These are phyloP conservation scores for Sebastes miniatus DNA, from an alignment of 2,797 vertebrate species.

Conservation along the genomic window DNA sequence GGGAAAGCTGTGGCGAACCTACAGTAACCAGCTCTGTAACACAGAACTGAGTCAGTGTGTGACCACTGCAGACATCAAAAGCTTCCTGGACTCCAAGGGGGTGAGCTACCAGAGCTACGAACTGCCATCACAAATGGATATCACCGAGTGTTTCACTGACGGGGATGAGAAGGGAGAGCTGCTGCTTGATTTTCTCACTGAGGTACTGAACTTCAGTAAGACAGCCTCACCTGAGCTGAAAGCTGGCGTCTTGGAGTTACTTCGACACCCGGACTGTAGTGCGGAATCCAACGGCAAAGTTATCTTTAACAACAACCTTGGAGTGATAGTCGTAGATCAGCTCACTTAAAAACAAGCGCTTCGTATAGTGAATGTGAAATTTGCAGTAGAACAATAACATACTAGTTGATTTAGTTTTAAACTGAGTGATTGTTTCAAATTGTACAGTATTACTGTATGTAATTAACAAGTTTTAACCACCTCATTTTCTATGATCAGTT, in stretches of 20 bases:
- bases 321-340: conserved; percentile 82
- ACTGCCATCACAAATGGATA: conserved; percentile 88
- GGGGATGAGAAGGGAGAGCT: conserved; percentile 88
- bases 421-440: neutral
- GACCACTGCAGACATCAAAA: conserved; percentile 81
- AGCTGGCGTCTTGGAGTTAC: conserved; percentile 80
- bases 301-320: conserved; percentile 89
- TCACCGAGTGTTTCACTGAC: conserved; percentile 90
- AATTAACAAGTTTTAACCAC: neutral
- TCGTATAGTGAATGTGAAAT: neutral
- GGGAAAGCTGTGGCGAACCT: conserved; percentile 87
- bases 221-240: conserved; percentile 86
- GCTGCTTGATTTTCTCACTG: conserved; percentile 92
- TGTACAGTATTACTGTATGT: neutral
- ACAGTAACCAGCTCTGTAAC: conserved; percentile 71
- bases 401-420: neutral
- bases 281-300: conserved; percentile 82
- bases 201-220: conserved; percentile 85
- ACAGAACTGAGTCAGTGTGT: conserved; percentile 81
- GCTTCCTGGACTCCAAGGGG: conserved; percentile 79
- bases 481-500: neutral
- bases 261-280: conserved; percentile 87
- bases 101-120: conserved; percentile 82
- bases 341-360: conserved; percentile 21
- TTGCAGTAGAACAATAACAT: neutral